These are phyloP conservation scores for Cyclophora punctaria DNA, from an alignment of 2,888 invertebrate genomes.

Conservation along the genomic window DNA sequence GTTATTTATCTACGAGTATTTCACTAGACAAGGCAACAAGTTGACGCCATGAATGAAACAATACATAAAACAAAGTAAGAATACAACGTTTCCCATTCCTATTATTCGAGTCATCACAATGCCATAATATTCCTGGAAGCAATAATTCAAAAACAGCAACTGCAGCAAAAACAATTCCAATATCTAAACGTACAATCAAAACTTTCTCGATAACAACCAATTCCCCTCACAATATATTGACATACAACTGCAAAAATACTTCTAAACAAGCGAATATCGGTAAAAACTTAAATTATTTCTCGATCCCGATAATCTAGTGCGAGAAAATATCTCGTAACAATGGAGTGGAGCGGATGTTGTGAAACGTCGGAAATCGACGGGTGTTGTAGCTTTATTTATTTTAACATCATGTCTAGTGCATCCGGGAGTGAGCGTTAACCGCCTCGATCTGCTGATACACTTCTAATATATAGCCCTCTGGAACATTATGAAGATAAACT, in stretches of 20 bases:
- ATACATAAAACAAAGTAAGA: too few relatives aligned
- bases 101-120: too few relatives aligned
- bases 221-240: too few relatives aligned
- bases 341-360: constrained; percentile 47
- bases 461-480: constrained; percentile 30
- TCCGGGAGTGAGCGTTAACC: constrained; percentile 51
- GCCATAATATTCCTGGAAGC: too few relatives aligned
- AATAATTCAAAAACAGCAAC: too few relatives aligned
- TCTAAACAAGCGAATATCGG: constrained; percentile 5
- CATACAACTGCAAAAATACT: neutral
- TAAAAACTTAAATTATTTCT: constrained; percentile 32
- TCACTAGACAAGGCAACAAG: too few relatives aligned
- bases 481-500: constrained; percentile 24
- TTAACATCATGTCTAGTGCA: constrained; percentile 61
- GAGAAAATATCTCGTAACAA: constrained; percentile 48
- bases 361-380: constrained; percentile 60
- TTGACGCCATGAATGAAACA: too few relatives aligned
- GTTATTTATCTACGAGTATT: too few relatives aligned
- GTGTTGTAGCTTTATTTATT: constrained; percentile 58
- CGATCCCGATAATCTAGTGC: constrained; percentile 38
- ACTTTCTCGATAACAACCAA: too few relatives aligned
- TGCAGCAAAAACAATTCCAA: too few relatives aligned
- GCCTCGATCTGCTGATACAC: constrained; percentile 43
- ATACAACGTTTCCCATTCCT: too few relatives aligned
- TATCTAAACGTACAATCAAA: too few relatives aligned